Percentiles rank a stretch among this genome's conserved stretches.
These are phyloP conservation scores for Morpho achilles DNA, from an alignment of 2,888 invertebrate species.

Conservation along the genomic window DNA sequence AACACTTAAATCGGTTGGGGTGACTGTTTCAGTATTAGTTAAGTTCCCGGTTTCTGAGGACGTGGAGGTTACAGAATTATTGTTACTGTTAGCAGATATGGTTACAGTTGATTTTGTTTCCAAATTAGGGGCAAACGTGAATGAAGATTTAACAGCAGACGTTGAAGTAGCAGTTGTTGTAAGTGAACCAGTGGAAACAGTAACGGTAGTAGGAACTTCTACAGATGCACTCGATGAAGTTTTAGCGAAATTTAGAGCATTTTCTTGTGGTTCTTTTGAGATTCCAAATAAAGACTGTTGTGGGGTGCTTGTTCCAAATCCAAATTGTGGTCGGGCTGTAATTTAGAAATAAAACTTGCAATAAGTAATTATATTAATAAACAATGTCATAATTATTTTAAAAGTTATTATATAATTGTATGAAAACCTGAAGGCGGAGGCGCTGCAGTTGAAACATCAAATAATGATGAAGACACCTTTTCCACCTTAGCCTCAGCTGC, in stretches of 20 bases:
- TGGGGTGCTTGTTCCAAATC: conserved; percentile 7
- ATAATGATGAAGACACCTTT: conserved; percentile 26
- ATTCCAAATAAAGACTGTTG: conserved; percentile 6
- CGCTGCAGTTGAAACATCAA: conserved; percentile 36
- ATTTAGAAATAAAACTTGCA: background rate
- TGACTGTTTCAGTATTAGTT: background rate
- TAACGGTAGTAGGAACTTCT: background rate
- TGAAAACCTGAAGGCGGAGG: conserved; percentile 20
- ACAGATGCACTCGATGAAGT: background rate
- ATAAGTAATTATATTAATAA: too few species aligned
- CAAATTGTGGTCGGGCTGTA: conserved; percentile 13
- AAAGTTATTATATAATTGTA: background rate
- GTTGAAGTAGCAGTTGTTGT: conserved; percentile 4
- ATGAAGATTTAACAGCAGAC: background rate
- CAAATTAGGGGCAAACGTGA: too few species aligned
- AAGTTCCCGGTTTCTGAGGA: background rate
- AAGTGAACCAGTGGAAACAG: conserved; percentile 11
- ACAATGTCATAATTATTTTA: too few species aligned
- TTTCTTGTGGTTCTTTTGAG: conserved; percentile 9
- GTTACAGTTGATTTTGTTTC: background rate
- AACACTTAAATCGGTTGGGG: conserved; percentile 1
- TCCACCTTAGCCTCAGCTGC: conserved; percentile 26
- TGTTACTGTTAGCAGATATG: conserved; percentile 1
- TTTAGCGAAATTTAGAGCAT: background rate
- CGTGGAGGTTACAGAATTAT: background rate